Base-by-base conservation (phyloP, 2,113 vertebrate species). In the Dipodomys merriami region DNA sequence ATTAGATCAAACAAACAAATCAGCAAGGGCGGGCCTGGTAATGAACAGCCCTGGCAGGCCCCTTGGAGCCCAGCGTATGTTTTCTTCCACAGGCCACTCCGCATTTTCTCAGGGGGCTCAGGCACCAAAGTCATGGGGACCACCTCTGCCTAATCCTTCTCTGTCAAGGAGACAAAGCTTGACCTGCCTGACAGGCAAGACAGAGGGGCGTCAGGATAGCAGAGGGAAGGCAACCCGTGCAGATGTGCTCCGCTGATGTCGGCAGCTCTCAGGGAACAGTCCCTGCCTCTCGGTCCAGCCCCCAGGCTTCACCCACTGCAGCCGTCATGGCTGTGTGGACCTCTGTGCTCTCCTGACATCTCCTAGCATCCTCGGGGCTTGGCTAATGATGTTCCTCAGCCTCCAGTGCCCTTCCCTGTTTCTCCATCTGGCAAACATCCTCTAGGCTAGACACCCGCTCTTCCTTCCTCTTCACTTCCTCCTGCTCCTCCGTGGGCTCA, bases 181-280 rank as follows among this genome's bases (percentile, higher is more conserved):
- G 91, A 57, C 65, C 29, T 6, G 12, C 46, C 27, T 35, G 60
- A 65, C 27, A 30, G 92, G 62, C 23, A 7, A 13, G 62, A 27
- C 57, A 1, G 3, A n/a, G 49, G 72, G 35, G 44, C 76, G 13
- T 39, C 62, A 8, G 68, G 25, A 7, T 0, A 0, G 35, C 82
- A 53, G 16, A 4, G 22, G 39, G 67, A 72, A 80, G 77, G 78
- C 91, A 87, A 35, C 29, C 8, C 11, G 81, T 29, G 8, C 91
- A 62, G 78, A 69, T 73, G 78, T 64, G 62, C 62, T 64, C 57
- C 29, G 77, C 81, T 71, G 71, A 68, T 49, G 44, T 57, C 22
- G 39, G 78, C 22, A 0, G 69, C 53, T 78, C 19, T 1, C 46
- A 30, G 81, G n/a, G 1, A 27, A 62, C 49, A 67, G 44, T 53